phyloP scores from a whole-genome alignment of 64 coral and sea anemone genomes.

The Dendronephthya gigantea region DNA sequence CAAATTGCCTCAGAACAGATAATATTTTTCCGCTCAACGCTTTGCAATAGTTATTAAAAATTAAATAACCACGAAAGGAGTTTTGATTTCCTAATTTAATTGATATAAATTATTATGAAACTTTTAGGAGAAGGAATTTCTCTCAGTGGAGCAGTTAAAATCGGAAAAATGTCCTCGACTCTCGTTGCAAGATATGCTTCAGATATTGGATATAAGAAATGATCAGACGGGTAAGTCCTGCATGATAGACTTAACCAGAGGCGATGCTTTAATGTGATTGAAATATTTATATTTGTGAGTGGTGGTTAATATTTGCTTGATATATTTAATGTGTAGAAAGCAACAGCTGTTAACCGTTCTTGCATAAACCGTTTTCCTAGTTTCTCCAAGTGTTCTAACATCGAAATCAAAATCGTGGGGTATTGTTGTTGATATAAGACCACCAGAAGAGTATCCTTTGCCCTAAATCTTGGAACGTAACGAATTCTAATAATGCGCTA shows the following conservation, averaged over 20 bases:
- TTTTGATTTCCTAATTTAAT: background rate
- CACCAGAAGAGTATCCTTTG: slow-evolving; percentile 87
- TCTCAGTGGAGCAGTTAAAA: slow-evolving; percentile 62
- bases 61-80: too few relatives aligned
- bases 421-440: slow-evolving; percentile 67
- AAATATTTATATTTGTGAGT: too few relatives aligned
- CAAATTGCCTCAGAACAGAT: too few relatives aligned
- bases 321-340: too few relatives aligned
- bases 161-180: slow-evolving; percentile 72
- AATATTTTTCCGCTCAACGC: too few relatives aligned
- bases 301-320: too few relatives aligned
- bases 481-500: too few relatives aligned
- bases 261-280: background rate
- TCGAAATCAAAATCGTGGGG: slow-evolving; percentile 49
- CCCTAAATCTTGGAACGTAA: background rate
- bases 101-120: background rate
- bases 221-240: background rate
- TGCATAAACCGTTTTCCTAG: background rate
- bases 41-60: too few relatives aligned
- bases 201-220: slow-evolving; percentile 63
- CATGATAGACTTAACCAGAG: background rate
- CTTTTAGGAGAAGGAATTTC: slow-evolving; percentile 85
- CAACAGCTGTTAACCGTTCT: too few relatives aligned
- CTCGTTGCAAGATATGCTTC: slow-evolving; percentile 61
- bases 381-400: background rate